Conservation (phyloP, 2,888 invertebrate genomes). For the Aelia acuminata region DNA sequence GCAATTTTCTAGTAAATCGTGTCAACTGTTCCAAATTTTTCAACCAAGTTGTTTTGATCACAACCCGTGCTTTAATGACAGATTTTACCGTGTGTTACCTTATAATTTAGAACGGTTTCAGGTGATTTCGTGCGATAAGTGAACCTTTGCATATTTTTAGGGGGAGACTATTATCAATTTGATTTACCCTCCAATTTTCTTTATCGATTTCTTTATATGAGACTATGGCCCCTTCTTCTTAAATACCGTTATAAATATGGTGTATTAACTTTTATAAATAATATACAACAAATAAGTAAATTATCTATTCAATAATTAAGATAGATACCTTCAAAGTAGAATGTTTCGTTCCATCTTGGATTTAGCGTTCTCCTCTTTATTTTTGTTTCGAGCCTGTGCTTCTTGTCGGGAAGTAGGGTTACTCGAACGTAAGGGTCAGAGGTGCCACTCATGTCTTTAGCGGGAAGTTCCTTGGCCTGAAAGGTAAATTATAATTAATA, state of each 20-base stretch:
- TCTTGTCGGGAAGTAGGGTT: conserved; percentile 91
- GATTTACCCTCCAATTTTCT: neutral
- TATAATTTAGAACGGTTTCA: neutral
- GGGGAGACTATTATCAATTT: neutral
- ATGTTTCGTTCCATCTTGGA: conserved; percentile 94
- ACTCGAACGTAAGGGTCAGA: conserved; percentile 94
- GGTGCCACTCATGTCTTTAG: conserved; percentile 92
- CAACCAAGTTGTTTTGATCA: neutral
- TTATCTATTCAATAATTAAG: no score
- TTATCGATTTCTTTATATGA: neutral
- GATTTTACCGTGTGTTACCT: neutral
- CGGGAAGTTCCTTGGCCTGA: conserved; percentile 93
- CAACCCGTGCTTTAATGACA: neutral
- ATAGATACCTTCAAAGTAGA: conserved; percentile 85
- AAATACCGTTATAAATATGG: neutral
- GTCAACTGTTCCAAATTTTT: neutral
- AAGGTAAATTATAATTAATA: conserved; percentile 66
- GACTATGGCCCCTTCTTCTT: neutral
- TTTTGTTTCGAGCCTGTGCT: conserved; percentile 92
- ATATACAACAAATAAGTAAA: no score
- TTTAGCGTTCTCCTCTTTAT: conserved; percentile 91
- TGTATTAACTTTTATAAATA: no score
- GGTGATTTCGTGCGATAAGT: neutral
- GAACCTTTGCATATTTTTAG: neutral
- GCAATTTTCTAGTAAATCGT: neutral